These are phyloP conservation scores for Nasonovia ribisnigri DNA, from an alignment of 2,888 invertebrate species.

Conservation along the genomic window DNA sequence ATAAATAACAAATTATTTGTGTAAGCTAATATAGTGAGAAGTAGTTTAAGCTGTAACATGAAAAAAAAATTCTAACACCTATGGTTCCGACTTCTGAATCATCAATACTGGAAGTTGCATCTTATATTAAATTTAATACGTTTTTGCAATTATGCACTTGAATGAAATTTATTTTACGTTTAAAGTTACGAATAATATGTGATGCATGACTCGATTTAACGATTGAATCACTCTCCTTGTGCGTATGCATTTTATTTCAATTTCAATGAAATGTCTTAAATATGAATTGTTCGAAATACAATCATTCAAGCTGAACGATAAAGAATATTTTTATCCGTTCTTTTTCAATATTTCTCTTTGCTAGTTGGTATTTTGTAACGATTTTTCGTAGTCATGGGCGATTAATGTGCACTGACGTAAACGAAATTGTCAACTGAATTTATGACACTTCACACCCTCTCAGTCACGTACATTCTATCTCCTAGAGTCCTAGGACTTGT, in stretches of 20 bases:
- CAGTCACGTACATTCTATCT: background rate
- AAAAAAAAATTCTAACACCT: background rate
- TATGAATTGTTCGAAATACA: background rate
- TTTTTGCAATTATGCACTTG: background rate
- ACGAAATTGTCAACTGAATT: constrained; percentile 36
- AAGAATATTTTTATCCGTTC: constrained; percentile 1
- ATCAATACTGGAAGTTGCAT: background rate
- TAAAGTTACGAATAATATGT: background rate
- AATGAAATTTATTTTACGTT: background rate
- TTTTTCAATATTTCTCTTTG: constrained; percentile 15
- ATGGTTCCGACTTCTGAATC: background rate
- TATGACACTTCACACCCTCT: constrained; percentile 1
- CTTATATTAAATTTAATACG: background rate
- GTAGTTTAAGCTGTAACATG: background rate
- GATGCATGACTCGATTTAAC: background rate
- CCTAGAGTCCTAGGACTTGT: background rate
- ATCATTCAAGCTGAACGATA: background rate
- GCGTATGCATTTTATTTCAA: background rate
- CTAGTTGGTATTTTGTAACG: background rate
- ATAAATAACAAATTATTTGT: background rate
- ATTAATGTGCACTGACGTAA: constrained; percentile 44
- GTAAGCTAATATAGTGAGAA: background rate
- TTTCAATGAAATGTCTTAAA: background rate
- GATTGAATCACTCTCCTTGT: background rate
- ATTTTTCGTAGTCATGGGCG: constrained; percentile 37